A percentile compares a stretch with the other conserved stretches of the same genome.
phyloP scores from a whole-genome alignment of 1,140 invertebrate genomes.

The Zeugodacus cucurbitae region DNA sequence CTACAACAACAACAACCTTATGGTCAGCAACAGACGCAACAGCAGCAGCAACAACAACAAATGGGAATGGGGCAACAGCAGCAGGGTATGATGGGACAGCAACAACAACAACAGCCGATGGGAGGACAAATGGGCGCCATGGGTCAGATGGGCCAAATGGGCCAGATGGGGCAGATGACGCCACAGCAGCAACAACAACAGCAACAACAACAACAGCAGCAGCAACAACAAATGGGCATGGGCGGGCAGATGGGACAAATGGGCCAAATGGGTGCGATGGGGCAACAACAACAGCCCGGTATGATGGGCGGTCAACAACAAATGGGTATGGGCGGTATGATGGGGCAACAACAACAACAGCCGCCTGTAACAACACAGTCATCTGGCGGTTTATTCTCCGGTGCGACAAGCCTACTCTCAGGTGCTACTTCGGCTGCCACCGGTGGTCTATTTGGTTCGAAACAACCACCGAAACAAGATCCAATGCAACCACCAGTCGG shows the following conservation, averaged over 20 bases:
- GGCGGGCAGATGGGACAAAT: constrained; percentile 54
- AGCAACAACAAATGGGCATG: constrained; percentile 63
- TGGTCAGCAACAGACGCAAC: constrained; percentile 60
- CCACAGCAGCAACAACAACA: constrained; percentile 57
- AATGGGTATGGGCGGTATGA: constrained; percentile 28
- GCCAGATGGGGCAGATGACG: constrained; percentile 47
- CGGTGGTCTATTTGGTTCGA: constrained; percentile 66
- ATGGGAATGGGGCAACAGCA: constrained; percentile 65
- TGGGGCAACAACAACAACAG: constrained; percentile 65
- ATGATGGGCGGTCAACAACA: constrained; percentile 51
- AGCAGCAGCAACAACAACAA: constrained; percentile 61
- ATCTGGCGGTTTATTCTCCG: constrained; percentile 63
- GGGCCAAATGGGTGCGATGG: constrained; percentile 56
- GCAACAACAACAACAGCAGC: constrained; percentile 58
- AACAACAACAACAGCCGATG: constrained; percentile 52
- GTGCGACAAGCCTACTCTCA: constrained; percentile 65
- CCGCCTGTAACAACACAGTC: constrained; percentile 58
- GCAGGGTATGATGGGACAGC: constrained; percentile 56
- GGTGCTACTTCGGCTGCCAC: constrained; percentile 67
- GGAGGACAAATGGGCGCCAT: constrained; percentile 48
- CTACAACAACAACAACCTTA: constrained; percentile 58
- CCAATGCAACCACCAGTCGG: constrained; percentile 64
- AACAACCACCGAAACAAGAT: constrained; percentile 64
- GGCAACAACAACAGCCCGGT: constrained; percentile 49
- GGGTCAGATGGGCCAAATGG: constrained; percentile 46